Evolutionary conservation across 2,113 vertebrate species (phyloP).

Genomic region (Anarhynchus alexandrinus): DNA sequence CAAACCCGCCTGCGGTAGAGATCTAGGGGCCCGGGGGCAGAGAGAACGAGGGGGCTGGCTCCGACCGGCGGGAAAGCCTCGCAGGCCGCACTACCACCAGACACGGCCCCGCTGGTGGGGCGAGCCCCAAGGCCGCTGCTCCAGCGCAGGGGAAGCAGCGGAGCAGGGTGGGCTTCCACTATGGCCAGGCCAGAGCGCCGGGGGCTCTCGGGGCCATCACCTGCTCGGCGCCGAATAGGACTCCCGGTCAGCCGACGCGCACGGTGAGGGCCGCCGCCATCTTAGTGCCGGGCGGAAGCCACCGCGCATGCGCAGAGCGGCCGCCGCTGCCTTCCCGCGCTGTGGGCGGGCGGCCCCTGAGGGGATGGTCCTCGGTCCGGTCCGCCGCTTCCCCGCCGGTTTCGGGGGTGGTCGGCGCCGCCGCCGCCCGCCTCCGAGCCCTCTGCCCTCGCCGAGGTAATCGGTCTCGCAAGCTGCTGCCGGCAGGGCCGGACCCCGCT

Average conservation of each 20-base stretch:
- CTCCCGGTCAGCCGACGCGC: fast-evolving
- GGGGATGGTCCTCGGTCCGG: background rate
- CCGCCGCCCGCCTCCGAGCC: fast-evolving
- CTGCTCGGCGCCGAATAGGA: fast-evolving
- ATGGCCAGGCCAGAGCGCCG: no score
- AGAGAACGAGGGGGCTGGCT: no score
- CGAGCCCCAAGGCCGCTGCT: background rate
- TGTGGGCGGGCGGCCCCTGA: background rate
- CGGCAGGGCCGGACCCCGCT: fast-evolving
- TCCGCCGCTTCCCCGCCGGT: no score
- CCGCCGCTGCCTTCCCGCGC: no score
- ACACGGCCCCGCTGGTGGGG: fast-evolving
- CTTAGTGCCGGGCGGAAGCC: fast-evolving
- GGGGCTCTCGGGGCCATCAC: background rate
- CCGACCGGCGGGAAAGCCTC: no score
- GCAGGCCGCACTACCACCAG: background rate
- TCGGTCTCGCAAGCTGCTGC: fast-evolving
- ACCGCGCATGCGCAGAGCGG: background rate
- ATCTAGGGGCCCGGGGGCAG: fast-evolving
- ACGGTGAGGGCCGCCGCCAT: background rate
- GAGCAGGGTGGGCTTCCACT: fast-evolving
- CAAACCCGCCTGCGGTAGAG: fast-evolving
- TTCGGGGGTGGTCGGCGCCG: fast-evolving
- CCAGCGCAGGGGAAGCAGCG: fast-evolving
- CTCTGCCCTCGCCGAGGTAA: no score